These are phyloP conservation scores for Bellardia bayeri DNA, from an alignment of 2,888 invertebrate genomes.

Conservation along the genomic window DNA sequence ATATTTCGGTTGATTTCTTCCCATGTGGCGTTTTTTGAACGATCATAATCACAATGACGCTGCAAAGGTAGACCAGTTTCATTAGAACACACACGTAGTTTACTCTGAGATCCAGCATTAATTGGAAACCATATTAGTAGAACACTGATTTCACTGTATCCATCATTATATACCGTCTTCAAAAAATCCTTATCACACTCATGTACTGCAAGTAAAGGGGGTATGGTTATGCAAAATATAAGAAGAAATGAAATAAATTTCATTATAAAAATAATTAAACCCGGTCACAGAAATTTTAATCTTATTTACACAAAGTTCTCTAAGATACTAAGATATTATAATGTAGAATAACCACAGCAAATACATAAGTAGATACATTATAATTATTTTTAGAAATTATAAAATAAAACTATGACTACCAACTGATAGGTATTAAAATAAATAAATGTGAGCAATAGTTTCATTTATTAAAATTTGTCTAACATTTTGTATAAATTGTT, in stretches of 20 bases:
- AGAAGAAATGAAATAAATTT: conserved; percentile 21
- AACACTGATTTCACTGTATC: neutral
- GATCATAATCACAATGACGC: conserved; percentile 51
- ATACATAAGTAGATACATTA: neutral
- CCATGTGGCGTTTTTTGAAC: conserved; percentile 14
- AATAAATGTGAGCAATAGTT: too few species aligned
- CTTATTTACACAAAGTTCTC: neutral
- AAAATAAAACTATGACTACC: too few species aligned
- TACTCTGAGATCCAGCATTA: conserved; percentile 16
- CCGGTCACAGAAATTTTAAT: neutral
- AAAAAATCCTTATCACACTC: conserved; percentile 57
- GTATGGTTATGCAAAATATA: neutral
- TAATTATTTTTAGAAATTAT: too few species aligned
- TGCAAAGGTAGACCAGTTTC: conserved; percentile 55
- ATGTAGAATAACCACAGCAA: neutral
- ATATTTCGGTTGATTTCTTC: conserved; percentile 5
- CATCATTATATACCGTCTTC: neutral
- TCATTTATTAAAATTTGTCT: too few species aligned
- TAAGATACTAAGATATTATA: neutral
- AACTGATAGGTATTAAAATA: too few species aligned
- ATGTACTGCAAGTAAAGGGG: neutral
- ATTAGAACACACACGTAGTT: conserved; percentile 37
- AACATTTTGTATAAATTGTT: too few species aligned
- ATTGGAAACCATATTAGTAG: conserved; percentile 62
- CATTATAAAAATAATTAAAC: neutral